Evolutionary conservation across 2,888 invertebrate genomes (phyloP).

Genomic region (Notocelia uddmanniana): DNA sequence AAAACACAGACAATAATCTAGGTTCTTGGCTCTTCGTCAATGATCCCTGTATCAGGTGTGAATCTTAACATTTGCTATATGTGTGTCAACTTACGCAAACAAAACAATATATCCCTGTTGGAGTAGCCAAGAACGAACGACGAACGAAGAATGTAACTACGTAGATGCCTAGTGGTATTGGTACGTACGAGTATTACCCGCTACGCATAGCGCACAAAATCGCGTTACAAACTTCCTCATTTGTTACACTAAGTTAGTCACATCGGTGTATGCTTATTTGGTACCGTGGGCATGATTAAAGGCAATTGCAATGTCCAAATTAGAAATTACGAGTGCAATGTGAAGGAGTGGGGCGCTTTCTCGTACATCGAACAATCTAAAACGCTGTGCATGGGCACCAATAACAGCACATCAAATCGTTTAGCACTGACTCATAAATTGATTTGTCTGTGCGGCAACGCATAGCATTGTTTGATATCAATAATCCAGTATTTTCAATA

Average conservation of each 20-base stretch:
- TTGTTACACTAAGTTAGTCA: conserved; percentile 3
- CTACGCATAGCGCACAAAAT: conserved; percentile 6
- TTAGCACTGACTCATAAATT: too few relatives aligned
- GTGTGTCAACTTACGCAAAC: conserved; percentile 17
- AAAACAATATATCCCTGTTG: conserved; percentile 13
- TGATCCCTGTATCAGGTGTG: conserved; percentile 61
- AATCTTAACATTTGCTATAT: conserved; percentile 56
- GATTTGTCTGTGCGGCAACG: too few relatives aligned
- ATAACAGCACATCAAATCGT: neutral
- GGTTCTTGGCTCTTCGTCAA: conserved; percentile 70
- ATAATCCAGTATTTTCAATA: conserved; percentile 12
- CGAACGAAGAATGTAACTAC: conserved; percentile 1
- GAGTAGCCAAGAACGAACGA: conserved; percentile 2
- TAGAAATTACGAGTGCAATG: neutral
- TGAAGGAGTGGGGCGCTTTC: neutral
- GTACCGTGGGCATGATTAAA: neutral
- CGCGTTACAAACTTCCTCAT: conserved; percentile 14
- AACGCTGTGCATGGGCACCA: neutral
- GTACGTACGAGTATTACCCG: neutral
- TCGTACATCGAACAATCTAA: too few relatives aligned
- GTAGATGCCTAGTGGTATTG: neutral
- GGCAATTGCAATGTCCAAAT: neutral
- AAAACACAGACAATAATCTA: conserved; percentile 42
- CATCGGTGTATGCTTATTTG: neutral
- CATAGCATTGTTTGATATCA: too few relatives aligned